These are phyloP conservation scores for Macrochelys suwanniensis DNA, from an alignment of 2,797 vertebrate genomes.

Conservation along the genomic window DNA sequence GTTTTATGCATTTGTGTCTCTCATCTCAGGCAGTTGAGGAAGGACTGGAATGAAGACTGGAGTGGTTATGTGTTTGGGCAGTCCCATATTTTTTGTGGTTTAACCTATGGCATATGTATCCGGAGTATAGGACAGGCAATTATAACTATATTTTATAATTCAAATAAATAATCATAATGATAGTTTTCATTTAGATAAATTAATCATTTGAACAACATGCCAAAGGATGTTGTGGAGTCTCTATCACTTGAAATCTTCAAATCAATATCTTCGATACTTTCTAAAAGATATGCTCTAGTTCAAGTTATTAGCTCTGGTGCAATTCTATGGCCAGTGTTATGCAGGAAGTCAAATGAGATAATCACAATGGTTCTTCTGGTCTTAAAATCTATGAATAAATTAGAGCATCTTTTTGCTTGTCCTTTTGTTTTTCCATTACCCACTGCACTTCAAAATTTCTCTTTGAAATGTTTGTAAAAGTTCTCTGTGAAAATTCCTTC, in stretches of 20 bases:
- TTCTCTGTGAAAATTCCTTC: not conserved
- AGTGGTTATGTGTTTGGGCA: not conserved
- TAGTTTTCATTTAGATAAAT: not conserved
- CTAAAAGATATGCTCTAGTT: not conserved
- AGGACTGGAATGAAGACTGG: rapidly evolving
- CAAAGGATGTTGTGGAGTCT: rapidly evolving
- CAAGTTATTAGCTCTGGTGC: not conserved
- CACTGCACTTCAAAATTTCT: not conserved
- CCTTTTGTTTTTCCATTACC: not conserved
- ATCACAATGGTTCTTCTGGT: not conserved
- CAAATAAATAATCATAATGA: not conserved
- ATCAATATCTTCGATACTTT: not conserved
- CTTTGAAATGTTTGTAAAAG: constrained; percentile 8
- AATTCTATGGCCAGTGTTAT: not conserved
- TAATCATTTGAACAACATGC: not conserved
- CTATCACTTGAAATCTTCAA: not conserved
- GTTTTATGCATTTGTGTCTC: not conserved
- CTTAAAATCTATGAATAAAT: constrained; percentile 4
- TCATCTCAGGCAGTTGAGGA: rapidly evolving
- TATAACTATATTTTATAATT: not conserved
- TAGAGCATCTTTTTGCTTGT: not conserved
- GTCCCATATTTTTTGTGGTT: rapidly evolving
- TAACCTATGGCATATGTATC: rapidly evolving
- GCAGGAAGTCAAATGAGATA: not conserved
- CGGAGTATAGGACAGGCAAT: not conserved